Conservation (phyloP, 2,888 invertebrate genomes). For the Dione vanillae region DNA sequence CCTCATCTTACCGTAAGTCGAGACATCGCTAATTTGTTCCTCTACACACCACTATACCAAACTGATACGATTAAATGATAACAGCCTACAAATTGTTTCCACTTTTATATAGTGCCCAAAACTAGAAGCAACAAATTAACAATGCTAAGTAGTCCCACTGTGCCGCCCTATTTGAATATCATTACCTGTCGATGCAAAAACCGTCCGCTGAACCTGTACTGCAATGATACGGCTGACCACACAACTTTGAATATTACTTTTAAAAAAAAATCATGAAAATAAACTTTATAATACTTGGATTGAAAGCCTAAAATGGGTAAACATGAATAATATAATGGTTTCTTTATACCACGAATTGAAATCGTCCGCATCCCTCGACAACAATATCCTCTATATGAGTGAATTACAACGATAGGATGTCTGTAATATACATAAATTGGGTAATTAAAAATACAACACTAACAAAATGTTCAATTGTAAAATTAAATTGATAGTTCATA, state of each 20-base stretch:
- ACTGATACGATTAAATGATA: constrained; percentile 65
- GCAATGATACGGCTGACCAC: constrained; percentile 47
- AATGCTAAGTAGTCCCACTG: constrained; percentile 71
- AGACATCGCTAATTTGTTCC: constrained; percentile 66
- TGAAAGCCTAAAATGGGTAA: background rate
- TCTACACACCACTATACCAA: constrained; percentile 61
- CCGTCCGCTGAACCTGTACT: constrained; percentile 47
- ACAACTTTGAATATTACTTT: constrained; percentile 28
- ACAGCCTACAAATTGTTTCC: constrained; percentile 62
- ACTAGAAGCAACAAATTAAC: constrained; percentile 78
- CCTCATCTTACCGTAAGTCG: constrained; percentile 72
- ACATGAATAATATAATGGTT: background rate
- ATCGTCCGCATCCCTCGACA: constrained; percentile 49
- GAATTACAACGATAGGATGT: constrained; percentile 39
- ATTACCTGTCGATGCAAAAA: constrained; percentile 60
- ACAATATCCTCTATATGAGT: constrained; percentile 47
- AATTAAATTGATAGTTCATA: constrained; percentile 3
- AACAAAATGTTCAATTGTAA: background rate
- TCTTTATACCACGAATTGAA: constrained; percentile 40
- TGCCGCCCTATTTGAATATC: constrained; percentile 78
- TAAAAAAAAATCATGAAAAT: background rate
- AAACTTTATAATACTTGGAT: background rate
- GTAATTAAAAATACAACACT: constrained; percentile 26
- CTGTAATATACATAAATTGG: constrained; percentile 1
- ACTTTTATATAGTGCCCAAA: constrained; percentile 78